phyloP scores from a whole-genome alignment of 2,113 vertebrate genomes.

The Chloropsis cyanopogon region DNA sequence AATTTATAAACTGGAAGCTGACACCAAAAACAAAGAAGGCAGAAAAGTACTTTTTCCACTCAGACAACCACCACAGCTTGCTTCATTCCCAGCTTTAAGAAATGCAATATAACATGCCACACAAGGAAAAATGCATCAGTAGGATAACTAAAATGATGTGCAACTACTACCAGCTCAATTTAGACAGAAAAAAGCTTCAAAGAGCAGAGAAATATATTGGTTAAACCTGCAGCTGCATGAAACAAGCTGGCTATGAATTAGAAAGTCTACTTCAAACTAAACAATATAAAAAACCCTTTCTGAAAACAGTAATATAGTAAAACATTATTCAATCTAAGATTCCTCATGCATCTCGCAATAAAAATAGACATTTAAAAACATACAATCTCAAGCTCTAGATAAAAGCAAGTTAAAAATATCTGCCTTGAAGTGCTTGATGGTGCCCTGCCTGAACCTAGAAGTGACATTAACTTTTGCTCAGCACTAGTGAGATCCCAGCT shows the following conservation, averaged over 20 bases:
- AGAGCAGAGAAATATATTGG: neutral
- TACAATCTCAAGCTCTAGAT: neutral
- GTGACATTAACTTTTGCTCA: neutral
- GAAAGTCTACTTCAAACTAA: neutral
- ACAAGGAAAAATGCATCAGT: neutral
- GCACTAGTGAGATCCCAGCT: neutral
- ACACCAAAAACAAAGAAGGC: neutral
- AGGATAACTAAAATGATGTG: neutral
- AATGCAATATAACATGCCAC: neutral
- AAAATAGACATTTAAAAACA: neutral
- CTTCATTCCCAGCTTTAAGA: neutral
- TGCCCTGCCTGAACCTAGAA: neutral
- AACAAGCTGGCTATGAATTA: neutral
- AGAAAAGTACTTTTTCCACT: neutral
- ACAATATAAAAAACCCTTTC: neutral
- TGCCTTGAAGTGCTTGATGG: neutral
- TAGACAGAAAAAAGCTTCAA: neutral
- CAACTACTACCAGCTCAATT: neutral
- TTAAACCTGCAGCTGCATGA: neutral
- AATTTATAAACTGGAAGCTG: neutral
- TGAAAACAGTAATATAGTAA: neutral
- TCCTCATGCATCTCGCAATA: neutral
- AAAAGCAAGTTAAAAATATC: neutral
- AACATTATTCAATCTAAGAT: neutral
- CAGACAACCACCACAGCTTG: neutral